phyloP scores from a whole-genome alignment of 2,888 invertebrate species.

The Hyalella azteca region DNA sequence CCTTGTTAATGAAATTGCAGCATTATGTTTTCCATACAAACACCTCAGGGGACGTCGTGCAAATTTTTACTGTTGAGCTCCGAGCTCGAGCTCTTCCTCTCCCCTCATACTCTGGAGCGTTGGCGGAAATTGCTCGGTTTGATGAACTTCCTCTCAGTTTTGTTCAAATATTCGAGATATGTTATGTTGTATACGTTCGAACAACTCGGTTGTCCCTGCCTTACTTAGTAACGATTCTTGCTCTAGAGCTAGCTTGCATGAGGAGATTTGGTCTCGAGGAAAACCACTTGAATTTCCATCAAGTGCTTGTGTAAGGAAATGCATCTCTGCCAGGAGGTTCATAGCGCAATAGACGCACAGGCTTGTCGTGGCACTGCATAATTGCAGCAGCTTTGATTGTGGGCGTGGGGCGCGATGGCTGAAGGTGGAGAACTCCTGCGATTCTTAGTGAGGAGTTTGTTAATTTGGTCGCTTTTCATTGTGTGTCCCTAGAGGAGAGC shows the following conservation, averaged over 20 bases:
- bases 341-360: too few relatives aligned
- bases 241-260: too few relatives aligned
- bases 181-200: too few relatives aligned
- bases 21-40: constrained; percentile 34
- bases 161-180: too few relatives aligned
- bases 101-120: neutral
- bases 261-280: too few relatives aligned
- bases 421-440: neutral
- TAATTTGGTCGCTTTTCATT: constrained; percentile 24
- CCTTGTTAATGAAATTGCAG: constrained; percentile 31
- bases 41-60: neutral
- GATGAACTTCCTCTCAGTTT: too few relatives aligned
- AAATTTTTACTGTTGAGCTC: neutral
- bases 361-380: neutral
- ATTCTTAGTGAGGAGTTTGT: neutral
- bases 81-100: neutral
- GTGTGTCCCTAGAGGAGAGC: constrained; percentile 10
- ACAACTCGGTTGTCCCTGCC: too few relatives aligned
- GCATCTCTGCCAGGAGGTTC: too few relatives aligned
- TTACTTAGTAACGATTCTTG: too few relatives aligned
- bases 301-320: too few relatives aligned
- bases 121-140: neutral
- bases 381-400: constrained; percentile 7
- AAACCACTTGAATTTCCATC: too few relatives aligned
- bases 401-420: neutral